Percentiles rank a stretch among this genome's conserved stretches.
Evolutionary conservation across 2,797 vertebrate genomes (phyloP).

Genomic region (Chanos chanos): DNA sequence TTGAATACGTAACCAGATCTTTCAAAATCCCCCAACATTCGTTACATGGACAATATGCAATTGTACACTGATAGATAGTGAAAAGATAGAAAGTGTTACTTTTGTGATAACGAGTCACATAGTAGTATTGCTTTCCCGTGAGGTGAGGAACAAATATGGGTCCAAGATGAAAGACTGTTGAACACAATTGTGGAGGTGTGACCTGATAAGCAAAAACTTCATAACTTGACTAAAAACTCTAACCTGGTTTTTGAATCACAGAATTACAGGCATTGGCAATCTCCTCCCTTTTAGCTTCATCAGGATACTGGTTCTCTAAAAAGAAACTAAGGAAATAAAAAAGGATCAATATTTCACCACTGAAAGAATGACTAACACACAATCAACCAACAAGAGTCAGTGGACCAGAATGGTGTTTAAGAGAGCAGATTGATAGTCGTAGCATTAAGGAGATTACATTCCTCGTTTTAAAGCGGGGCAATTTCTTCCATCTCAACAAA

Average conservation of each 20-base stretch:
- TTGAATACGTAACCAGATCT: too few relatives aligned
- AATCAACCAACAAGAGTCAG: too few relatives aligned
- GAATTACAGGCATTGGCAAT: slow-evolving; percentile 80
- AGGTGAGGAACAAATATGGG: background rate
- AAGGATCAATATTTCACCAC: slow-evolving; percentile 11
- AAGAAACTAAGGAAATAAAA: slow-evolving; percentile 69
- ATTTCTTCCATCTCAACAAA: background rate
- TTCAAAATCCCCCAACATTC: too few relatives aligned
- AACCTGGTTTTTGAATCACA: slow-evolving; percentile 81
- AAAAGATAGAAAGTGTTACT: too few relatives aligned
- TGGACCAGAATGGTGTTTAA: background rate
- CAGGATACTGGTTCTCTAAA: slow-evolving; percentile 81
- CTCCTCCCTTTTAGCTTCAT: slow-evolving; percentile 78
- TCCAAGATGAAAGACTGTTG: background rate
- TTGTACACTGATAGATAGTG: too few relatives aligned
- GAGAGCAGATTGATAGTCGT: slow-evolving; percentile 21
- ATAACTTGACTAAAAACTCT: background rate
- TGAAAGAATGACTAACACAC: background rate
- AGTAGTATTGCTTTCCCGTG: background rate
- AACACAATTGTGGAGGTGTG: too few relatives aligned
- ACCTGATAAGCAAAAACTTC: too few relatives aligned
- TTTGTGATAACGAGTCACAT: too few relatives aligned
- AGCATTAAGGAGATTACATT: slow-evolving; percentile 23
- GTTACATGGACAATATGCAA: too few relatives aligned
- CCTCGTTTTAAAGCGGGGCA: background rate